Base-by-base conservation (phyloP, 1,140 invertebrate genomes). In the Scaptodrosophila lebanonensis region DNA sequence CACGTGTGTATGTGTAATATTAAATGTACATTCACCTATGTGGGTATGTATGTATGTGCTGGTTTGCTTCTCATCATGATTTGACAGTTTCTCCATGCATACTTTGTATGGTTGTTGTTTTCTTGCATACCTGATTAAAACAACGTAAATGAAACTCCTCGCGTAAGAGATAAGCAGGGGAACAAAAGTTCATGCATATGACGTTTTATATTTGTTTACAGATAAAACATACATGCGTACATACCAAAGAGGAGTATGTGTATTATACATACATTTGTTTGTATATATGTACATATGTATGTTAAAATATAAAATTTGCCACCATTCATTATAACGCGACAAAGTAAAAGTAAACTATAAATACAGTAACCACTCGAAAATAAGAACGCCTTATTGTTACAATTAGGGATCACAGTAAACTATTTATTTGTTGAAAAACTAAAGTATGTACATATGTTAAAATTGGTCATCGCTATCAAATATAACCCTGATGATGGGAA, bases 41-140 rank as follows among this genome's bases (percentile, higher is more conserved):
- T 25, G 3, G 3, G 3, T 25, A 62, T 61, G 52, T 52, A 13
- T 40, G 51, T 43, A 65, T 65, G 45, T 69, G 73, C 68, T n/a
- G n/a, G n/a, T n/a, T n/a, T n/a, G n/a, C 68, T 73, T 36, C 56
- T 79, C 73, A 79, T 13, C 75, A 48, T 79, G 73, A 79, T 56
- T 66, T 56, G 60, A 66, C 73, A 79, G 13, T 82, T 73, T 69
- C 69, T 52, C 35, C n/a, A n/a, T n/a, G n/a, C n/a, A 52, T 50
- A 42, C 47, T 51, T 56, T 53, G 65, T 64, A 36, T 71, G 45
- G 40, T 44, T 71, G 63, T 65, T 65, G 72, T 54, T 61, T 61
- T 61, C 48, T 61, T 52, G 52, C 44, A 49, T 35, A 25, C 15
- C 32, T 57, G 45, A 39, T 62, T 18, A 42, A 57, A 35, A 11